Evolutionary conservation across 2,113 vertebrate genomes (phyloP), one percentile per base, ranked within the genome.

Genomic region (Crotalus viridis): DNA sequence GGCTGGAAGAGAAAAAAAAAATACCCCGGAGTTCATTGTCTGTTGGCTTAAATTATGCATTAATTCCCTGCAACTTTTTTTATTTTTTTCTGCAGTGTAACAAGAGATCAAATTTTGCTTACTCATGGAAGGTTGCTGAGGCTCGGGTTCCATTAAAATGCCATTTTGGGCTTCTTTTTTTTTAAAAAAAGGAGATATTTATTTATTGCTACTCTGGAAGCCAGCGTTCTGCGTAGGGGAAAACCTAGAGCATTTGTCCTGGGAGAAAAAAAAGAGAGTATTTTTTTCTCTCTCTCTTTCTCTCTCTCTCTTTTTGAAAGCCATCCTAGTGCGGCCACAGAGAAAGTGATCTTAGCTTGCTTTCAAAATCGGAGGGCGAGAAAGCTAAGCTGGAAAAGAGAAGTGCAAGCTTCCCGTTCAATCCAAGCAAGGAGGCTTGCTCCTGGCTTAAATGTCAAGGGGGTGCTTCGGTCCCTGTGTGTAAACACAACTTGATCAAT

Each of bases 401-500:
- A 13, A 13, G 22, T 33, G 69, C 48, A 92, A 74, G 17, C 87
- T 54, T 43, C n/a, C 51, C 19, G 15, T 92, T 87, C 88, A 87
- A 43, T 90, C 87, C 89, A 51, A 7, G 48, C 4, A 92, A 90
- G 81, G 94, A 95, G 97, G 96, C 96, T 97, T 95, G 97, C 54
- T 57, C 94, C 90, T 94, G 95, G 93, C 94, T 96, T 96, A 94
- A 93, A 96, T 95, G 96, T 96, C 95, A 88, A 95, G 97, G 97
- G 59, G 97, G 96, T 97, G 96, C 96, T 95, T 96, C 96, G 96
- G 96, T 96, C 94, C 96, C 96, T 96, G 96, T 91, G 93, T 97
- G 97, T 97, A 97, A 97, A 97, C 95, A 97, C 96, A 96, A 94
- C 97, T 96, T 96, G 98, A 97, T 98, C 97, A 97, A 97, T 97